Evolutionary conservation across 2,797 vertebrate species (phyloP).

Genomic region (Siniperca undulata): DNA sequence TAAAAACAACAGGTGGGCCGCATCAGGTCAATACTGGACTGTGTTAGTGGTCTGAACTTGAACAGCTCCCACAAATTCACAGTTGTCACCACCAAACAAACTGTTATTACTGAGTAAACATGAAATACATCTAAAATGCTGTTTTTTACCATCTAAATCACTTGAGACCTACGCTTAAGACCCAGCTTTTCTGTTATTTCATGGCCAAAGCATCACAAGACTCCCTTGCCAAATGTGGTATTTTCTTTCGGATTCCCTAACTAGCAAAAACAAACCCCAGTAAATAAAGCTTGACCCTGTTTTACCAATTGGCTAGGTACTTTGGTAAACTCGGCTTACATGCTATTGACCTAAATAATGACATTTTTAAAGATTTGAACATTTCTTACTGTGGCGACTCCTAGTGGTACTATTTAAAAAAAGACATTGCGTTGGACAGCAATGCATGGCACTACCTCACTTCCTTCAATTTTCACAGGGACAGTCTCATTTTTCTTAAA

Average conservation of each 20-base stretch:
- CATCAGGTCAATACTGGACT: neutral
- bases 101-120: too few relatives aligned
- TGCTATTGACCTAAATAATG: neutral
- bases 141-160: too few relatives aligned
- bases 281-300: too few relatives aligned
- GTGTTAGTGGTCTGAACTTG: neutral
- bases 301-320: neutral
- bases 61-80: neutral
- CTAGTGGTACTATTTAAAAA: neutral
- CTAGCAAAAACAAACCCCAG: neutral
- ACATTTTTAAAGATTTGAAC: conserved; percentile 4
- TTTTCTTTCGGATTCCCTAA: neutral
- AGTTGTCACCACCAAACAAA: too few relatives aligned
- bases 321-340: neutral
- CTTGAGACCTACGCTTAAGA: too few relatives aligned
- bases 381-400: neutral
- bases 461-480: too few relatives aligned
- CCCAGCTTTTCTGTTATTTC: too few relatives aligned
- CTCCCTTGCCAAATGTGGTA: neutral
- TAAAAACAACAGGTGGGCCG: too few relatives aligned
- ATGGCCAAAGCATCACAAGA: too few relatives aligned
- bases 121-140: too few relatives aligned
- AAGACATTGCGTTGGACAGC: neutral
- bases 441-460: neutral
- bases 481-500: neutral